Conservation (phyloP, 2,113 vertebrate genomes). For the Neotragus moschatus region DNA sequence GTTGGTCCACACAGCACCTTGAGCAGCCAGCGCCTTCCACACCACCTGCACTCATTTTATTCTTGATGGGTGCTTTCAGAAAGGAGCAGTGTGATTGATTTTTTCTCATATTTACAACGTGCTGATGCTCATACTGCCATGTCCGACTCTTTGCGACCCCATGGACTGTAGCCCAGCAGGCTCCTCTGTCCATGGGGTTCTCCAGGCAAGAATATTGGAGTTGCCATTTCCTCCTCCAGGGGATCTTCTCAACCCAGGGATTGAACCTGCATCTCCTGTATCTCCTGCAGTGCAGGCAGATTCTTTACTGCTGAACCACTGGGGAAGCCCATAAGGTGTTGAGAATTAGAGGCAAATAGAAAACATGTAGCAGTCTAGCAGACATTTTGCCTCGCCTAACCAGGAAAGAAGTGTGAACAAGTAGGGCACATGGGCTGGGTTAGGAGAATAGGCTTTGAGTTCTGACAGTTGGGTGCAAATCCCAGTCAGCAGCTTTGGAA, state of each 20-base stretch:
- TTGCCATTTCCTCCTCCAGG: background rate
- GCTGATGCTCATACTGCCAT: background rate
- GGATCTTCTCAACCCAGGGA: background rate
- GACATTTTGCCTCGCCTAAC: background rate
- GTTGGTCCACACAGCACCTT: fast-evolving
- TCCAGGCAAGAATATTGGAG: background rate
- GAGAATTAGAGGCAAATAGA: background rate
- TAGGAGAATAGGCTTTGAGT: background rate
- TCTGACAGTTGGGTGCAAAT: background rate
- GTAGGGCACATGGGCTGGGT: fast-evolving
- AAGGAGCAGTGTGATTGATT: background rate
- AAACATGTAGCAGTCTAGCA: fast-evolving
- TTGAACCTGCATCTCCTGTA: background rate
- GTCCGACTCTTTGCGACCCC: fast-evolving
- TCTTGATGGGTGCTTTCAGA: background rate
- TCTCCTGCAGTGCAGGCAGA: background rate
- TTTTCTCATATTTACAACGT: fast-evolving
- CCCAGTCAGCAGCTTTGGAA: background rate
- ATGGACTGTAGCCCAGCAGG: background rate
- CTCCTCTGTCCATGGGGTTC: background rate
- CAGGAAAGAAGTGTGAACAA: background rate
- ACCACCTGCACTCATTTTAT: fast-evolving
- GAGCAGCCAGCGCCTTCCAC: fast-evolving
- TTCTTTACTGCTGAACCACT: background rate
- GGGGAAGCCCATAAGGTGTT: background rate